phyloP scores from a whole-genome alignment of 1,140 invertebrate species.

The Aphelinus certus region DNA sequence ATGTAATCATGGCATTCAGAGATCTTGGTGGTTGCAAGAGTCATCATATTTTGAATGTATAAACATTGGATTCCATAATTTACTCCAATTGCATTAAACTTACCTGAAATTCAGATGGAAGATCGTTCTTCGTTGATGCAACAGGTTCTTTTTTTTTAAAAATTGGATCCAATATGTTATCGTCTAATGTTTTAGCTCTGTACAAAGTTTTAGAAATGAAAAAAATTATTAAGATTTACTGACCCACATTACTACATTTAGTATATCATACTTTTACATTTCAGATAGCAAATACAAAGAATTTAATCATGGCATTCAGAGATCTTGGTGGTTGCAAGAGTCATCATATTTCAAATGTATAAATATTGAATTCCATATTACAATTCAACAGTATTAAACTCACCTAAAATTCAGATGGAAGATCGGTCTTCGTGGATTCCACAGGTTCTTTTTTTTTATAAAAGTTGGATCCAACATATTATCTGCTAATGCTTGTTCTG shows the following conservation, averaged over 20 bases:
- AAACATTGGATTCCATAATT: background rate
- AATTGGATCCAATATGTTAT: background rate
- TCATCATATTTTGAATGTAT: slow-evolving; percentile 27
- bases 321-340: slow-evolving; percentile 38
- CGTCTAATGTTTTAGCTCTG: background rate
- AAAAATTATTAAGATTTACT: too few species aligned
- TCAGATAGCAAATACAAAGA: slow-evolving; percentile 39
- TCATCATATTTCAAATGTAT: slow-evolving; percentile 13
- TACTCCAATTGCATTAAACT: too few species aligned
- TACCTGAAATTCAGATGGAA: too few species aligned
- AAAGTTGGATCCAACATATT: background rate
- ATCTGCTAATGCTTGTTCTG: background rate
- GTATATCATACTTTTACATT: too few species aligned
- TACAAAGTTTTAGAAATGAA: background rate
- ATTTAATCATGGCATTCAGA: slow-evolving; percentile 37
- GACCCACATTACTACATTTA: too few species aligned
- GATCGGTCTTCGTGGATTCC: background rate
- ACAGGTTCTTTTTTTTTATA: background rate
- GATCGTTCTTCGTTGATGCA: too few species aligned
- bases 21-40: slow-evolving; percentile 39
- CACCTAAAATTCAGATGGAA: background rate
- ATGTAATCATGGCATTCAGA: slow-evolving; percentile 39
- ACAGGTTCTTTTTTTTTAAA: background rate
- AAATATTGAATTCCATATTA: background rate
- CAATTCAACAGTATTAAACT: background rate